These are phyloP conservation scores for Pristionchus japonicus DNA, from an alignment of 2,888 invertebrate species.

Conservation along the genomic window DNA sequence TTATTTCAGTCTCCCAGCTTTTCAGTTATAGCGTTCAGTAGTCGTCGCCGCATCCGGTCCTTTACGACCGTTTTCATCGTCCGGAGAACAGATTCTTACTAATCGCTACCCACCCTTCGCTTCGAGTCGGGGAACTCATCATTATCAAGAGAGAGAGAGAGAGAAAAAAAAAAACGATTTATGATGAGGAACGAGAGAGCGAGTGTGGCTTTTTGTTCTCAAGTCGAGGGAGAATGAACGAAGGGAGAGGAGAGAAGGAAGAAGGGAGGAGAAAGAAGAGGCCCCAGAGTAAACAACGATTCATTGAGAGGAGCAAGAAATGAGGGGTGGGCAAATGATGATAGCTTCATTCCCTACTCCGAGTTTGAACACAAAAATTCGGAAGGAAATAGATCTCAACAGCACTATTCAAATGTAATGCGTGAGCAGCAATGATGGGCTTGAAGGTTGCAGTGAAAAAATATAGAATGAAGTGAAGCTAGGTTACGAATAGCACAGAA, in stretches of 20 bases:
- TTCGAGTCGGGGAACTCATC: not conserved
- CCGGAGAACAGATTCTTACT: not conserved
- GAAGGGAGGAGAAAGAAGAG: not conserved
- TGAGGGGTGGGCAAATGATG: not conserved
- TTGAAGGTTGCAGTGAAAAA: too few species aligned
- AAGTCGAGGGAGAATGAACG: not conserved
- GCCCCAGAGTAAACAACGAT: not conserved
- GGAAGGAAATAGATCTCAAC: too few species aligned
- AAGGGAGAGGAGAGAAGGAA: not conserved
- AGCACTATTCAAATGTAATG: too few species aligned
- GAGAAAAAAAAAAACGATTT: too few species aligned
- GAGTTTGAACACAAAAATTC: too few species aligned
- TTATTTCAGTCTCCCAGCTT: too few species aligned
- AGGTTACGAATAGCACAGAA: too few species aligned
- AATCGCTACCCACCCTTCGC: not conserved
- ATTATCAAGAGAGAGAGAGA: not conserved
- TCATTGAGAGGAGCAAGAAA: not conserved
- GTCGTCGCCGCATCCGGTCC: too few species aligned
- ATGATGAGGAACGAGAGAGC: not conserved
- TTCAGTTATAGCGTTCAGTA: too few species aligned
- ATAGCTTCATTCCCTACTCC: not conserved
- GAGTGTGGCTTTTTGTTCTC: constrained; percentile 23
- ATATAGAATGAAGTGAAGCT: too few species aligned
- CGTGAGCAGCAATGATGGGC: too few species aligned
- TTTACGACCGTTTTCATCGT: too few species aligned